Base-by-base conservation (phyloP, 2,113 vertebrate species). In the Castor canadensis region DNA sequence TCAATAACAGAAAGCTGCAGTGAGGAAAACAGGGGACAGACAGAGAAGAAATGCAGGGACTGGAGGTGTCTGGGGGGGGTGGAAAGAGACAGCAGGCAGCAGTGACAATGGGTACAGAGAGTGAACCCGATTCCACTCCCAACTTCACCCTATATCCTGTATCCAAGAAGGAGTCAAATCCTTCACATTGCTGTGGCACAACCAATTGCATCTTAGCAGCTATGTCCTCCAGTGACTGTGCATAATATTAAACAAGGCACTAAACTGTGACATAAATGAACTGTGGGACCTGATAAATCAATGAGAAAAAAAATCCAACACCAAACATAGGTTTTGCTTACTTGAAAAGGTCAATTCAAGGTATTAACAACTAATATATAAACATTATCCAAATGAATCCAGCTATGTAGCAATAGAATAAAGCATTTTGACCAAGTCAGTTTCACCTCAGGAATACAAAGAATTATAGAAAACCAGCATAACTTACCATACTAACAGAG, bases 401-500 rank as follows among this genome's bases (percentile, higher is more conserved):
- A 43, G 52, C 16, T 54, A 35, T 5, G 28, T 76, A 47, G n/a
- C 73, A 71, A 84, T 76, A 66, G n/a, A 89, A 49, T 43, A 71
- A 49, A 11, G 43, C 24, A 30, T 22, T 0, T 0, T n/a, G 32
- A 62, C 20, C 85, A 72, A 72, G 40, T 82, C 43, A 81, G 43
- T 96, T 76, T 94, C 77, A 89, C 13, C 52, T 15, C 71, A 67
- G 40, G 40, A 83, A 83, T 32, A 52, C 6, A 87, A 52, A 86
- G 15, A 85, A 10, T 45, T 56, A 73, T 26, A 54, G 69, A 96
- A 92, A 79, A 73, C 28, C 32, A 79, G 83, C 40, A 45, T 35
- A 88, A 84, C 49, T 30, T 88, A 38, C 16, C 38, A 58, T 24
- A 56, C 52, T 72, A 71, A 60, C 9, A 60, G 45, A 81, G 60